Evolutionary conservation across 2,797 vertebrate species (phyloP).

Genomic region (Trachops cirrhosus): DNA sequence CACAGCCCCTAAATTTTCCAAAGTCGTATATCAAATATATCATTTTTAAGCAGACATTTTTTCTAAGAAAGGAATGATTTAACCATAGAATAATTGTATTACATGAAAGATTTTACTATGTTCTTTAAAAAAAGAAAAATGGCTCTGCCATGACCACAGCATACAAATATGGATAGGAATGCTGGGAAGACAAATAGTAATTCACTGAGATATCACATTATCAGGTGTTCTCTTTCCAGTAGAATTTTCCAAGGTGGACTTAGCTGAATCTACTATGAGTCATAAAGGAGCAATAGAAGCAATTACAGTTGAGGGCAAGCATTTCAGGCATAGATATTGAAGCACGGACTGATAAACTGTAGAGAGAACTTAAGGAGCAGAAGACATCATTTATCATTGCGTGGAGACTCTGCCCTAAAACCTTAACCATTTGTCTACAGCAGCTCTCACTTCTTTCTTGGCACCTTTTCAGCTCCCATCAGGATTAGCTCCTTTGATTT

Average conservation of each 20-base stretch:
- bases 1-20: conserved; percentile 65
- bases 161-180: conserved; percentile 62
- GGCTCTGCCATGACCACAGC: conserved; percentile 24
- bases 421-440: background rate
- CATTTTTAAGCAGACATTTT: conserved; percentile 47
- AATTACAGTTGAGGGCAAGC: conserved; percentile 41
- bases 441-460: background rate
- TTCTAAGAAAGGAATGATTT: conserved; percentile 59
- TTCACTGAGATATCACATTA: conserved; percentile 52
- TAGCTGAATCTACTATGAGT: conserved; percentile 50
- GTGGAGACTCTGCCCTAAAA: background rate
- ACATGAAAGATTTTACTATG: conserved; percentile 59
- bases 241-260: conserved; percentile 63
- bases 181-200: conserved; percentile 46
- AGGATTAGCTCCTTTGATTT: background rate
- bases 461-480: background rate
- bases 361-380: background rate
- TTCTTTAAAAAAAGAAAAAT: conserved; percentile 54
- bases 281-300: conserved; percentile 47
- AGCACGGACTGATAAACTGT: conserved; percentile 17
- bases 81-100: conserved; percentile 55
- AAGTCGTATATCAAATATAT: conserved; percentile 57
- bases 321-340: conserved; percentile 16
- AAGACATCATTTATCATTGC: background rate
- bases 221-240: conserved; percentile 61